phyloP scores from a whole-genome alignment of 2,888 invertebrate genomes.

The Harpagoxenus sublaevis region DNA sequence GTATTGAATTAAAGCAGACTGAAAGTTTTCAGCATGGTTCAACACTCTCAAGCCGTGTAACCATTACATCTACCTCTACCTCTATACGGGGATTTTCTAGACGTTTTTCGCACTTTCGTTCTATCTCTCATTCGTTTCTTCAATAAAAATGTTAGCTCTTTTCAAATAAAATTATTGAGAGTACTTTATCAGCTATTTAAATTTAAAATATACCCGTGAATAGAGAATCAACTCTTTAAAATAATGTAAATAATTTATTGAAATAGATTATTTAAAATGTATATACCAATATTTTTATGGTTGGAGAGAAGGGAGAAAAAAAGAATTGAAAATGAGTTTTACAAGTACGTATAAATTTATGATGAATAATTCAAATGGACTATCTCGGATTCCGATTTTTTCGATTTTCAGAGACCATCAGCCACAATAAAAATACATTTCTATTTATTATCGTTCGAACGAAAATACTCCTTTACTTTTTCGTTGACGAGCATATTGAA shows the following conservation, averaged over 20 bases:
- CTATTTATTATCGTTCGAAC: slow-evolving; percentile 11
- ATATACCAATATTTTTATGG: neutral
- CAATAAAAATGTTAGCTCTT: neutral
- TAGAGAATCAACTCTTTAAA: neutral
- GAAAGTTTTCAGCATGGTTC: neutral
- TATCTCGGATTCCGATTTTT: neutral
- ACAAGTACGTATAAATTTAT: slow-evolving; percentile 19
- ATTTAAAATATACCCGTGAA: neutral
- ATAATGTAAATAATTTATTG: neutral
- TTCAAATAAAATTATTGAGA: neutral
- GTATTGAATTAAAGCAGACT: slow-evolving; percentile 5
- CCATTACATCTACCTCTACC: neutral
- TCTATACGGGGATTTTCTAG: neutral
- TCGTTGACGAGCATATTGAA: neutral
- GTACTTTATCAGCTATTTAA: neutral
- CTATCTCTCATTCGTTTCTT: neutral
- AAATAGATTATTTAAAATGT: neutral
- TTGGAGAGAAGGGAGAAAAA: too few species aligned
- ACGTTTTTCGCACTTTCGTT: neutral
- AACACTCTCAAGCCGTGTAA: neutral
- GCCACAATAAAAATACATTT: slow-evolving; percentile 9
- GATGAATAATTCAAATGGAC: slow-evolving; percentile 19
- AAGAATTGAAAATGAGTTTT: slow-evolving; percentile 3
- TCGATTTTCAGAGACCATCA: neutral
- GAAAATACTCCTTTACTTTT: neutral